Evolutionary conservation across 2,888 invertebrate species (phyloP).

Genomic region (Cosmorhoe ocellata): DNA sequence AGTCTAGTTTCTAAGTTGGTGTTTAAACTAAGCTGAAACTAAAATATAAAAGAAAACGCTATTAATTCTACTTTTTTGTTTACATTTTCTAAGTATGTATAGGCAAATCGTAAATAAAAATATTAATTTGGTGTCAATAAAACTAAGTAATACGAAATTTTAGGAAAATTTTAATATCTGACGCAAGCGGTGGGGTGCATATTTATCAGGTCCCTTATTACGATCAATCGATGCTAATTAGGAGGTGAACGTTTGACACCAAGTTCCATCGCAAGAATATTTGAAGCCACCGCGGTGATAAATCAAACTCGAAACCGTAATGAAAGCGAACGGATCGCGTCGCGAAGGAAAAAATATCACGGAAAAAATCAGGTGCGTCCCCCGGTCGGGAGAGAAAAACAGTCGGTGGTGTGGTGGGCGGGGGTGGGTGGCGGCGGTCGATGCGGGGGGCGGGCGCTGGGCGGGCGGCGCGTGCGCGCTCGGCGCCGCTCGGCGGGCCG

Average conservation of each 20-base stretch:
- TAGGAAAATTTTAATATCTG: conserved; percentile 4
- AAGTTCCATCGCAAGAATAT: conserved; percentile 77
- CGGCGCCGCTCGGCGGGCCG: conserved; percentile 56
- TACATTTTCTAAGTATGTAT: too few relatives aligned
- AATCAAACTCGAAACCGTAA: conserved; percentile 83
- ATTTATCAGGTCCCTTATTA: conserved; percentile 45
- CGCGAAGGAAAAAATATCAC: conserved; percentile 82
- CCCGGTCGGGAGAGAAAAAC: conserved; percentile 80
- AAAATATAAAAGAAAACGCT: background rate
- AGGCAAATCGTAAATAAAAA: too few relatives aligned
- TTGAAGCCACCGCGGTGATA: conserved; percentile 79
- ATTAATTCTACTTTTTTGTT: too few relatives aligned
- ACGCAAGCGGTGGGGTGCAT: conserved; percentile 21
- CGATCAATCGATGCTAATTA: conserved; percentile 77
- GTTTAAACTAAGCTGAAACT: conserved; percentile 7
- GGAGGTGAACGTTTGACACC: conserved; percentile 77
- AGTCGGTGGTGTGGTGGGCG: conserved; percentile 61
- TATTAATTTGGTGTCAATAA: background rate
- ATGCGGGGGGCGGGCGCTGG: conserved; percentile 69
- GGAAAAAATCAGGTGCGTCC: conserved; percentile 83
- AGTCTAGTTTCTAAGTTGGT: conserved; percentile 13
- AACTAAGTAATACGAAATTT: background rate
- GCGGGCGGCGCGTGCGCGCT: conserved; percentile 64
- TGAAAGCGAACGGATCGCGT: conserved; percentile 83
- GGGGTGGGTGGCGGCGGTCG: conserved; percentile 71